Percentiles rank a stretch among this genome's conserved stretches.
Conservation (phyloP, 2,113 vertebrate genomes). For the Steatornis caripensis region DNA sequence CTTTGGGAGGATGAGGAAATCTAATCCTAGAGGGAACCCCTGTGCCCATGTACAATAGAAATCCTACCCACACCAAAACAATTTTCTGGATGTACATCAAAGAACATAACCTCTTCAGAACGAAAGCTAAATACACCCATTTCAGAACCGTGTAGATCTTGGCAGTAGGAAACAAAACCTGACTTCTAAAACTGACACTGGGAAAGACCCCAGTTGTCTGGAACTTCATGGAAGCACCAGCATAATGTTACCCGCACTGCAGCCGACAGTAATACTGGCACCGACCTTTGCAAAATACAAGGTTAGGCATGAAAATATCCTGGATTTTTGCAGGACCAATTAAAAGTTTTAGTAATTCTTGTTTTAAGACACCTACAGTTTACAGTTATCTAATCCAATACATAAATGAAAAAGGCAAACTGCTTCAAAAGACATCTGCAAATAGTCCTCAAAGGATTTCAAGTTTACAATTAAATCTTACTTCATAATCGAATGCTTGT, state of each 20-base stretch:
- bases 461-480: not conserved
- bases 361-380: not conserved
- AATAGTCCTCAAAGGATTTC: not conserved
- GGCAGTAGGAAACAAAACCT: not conserved
- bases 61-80: constrained; percentile 32
- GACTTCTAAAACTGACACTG: not conserved
- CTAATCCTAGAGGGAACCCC: constrained; percentile 14
- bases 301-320: not conserved
- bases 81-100: constrained; percentile 35
- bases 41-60: not conserved
- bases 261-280: not conserved
- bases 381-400: not conserved
- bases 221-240: not conserved
- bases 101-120: not conserved
- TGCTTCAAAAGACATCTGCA: not conserved
- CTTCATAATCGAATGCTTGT: not conserved
- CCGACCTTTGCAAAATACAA: not conserved
- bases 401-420: not conserved
- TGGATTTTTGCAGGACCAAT: not conserved
- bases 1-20: constrained; percentile 39
- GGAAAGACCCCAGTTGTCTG: not conserved
- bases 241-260: not conserved
- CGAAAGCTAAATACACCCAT: not conserved
- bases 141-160: not conserved
- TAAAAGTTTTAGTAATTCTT: not conserved